Base-by-base conservation (phyloP, 2,797 vertebrate species). In the Gila robusta region DNA sequence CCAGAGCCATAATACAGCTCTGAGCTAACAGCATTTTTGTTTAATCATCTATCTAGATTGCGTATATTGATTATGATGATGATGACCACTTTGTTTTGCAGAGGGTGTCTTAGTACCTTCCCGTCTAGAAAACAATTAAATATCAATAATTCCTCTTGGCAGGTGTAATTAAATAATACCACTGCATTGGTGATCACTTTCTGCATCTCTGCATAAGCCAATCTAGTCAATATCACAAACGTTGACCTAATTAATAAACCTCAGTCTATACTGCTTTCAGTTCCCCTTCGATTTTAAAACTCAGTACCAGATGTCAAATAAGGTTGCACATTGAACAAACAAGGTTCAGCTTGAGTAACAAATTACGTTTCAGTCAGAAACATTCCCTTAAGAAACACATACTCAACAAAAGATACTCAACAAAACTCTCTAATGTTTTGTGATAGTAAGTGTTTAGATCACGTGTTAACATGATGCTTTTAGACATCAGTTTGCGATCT, bases 161-260 rank as follows among this genome's bases (percentile, higher is more conserved):
- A 87, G 49, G 56, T 84, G 16, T 85, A 76, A 77, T 79, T 66
- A 73, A 76, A 86, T 69, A 80, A 84, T 76, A 86, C 69, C 47
- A 49, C 56, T 52, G 21, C 49, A 82, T 81, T 74, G 73, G 71
- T 21, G 78, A 85, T 74, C 74, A 82, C 79, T 83, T 64, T 79
- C 76, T 83, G 88, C 71, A 76, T 39, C 52, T 82, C 52, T 54
- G 82, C n/a, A 72, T 80, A 70, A 26, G 41, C 47, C 73, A 79
- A 54, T 78, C 32, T 26, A 79, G 73, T 88, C 84, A 73, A 89
- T 89, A 83, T 56, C 12, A 62, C 74, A 79, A 67, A 87, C 80
- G 79, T 77, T 82, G 59, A 91, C 76, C 81, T 41, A 78, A 83
- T 85, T 81, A 70, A 87, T 87, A 85, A 84, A 56, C 21, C 56